A percentile compares a stretch with the other conserved stretches of the same genome.
phyloP scores from a whole-genome alignment of 2,888 invertebrate genomes.

The Metalampra italica region DNA sequence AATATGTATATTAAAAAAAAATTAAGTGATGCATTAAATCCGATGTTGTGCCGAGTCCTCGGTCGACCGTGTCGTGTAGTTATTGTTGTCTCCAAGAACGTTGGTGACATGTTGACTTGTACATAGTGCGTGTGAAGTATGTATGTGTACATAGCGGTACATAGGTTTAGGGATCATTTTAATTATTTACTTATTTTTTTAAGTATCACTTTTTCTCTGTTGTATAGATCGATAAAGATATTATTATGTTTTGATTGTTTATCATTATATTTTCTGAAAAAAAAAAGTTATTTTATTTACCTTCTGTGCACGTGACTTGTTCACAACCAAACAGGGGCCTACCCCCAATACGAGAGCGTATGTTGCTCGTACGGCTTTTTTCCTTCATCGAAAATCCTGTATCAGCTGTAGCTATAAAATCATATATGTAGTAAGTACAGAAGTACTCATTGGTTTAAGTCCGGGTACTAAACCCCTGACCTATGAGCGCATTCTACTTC shows the following conservation, averaged over 20 bases:
- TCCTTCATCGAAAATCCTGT: no score
- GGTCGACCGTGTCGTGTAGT: not conserved
- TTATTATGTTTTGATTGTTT: slow-evolving; percentile 74
- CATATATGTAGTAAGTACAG: no score
- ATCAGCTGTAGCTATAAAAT: no score
- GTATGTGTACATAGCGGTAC: slow-evolving; percentile 50
- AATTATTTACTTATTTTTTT: slow-evolving; percentile 46
- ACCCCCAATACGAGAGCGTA: no score
- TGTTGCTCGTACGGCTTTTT: no score
- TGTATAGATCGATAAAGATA: slow-evolving; percentile 73
- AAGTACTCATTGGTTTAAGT: no score
- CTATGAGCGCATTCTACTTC: no score
- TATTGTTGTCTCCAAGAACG: slow-evolving; percentile 5
- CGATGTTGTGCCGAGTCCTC: no score
- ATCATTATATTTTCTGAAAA: slow-evolving; percentile 71
- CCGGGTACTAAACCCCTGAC: no score
- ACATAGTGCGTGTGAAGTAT: slow-evolving; percentile 33
- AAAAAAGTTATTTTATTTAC: slow-evolving; percentile 26
- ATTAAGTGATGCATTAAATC: no score
- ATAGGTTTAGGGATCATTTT: slow-evolving; percentile 46
- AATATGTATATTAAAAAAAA: no score
- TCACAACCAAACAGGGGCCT: no score
- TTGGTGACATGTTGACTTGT: slow-evolving; percentile 25
- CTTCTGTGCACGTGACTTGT: not conserved
- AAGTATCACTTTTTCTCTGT: slow-evolving; percentile 61